A percentile compares a stretch with the other conserved stretches of the same genome.
phyloP scores from a whole-genome alignment of 2,797 vertebrate genomes.

The Anguilla anguilla region DNA sequence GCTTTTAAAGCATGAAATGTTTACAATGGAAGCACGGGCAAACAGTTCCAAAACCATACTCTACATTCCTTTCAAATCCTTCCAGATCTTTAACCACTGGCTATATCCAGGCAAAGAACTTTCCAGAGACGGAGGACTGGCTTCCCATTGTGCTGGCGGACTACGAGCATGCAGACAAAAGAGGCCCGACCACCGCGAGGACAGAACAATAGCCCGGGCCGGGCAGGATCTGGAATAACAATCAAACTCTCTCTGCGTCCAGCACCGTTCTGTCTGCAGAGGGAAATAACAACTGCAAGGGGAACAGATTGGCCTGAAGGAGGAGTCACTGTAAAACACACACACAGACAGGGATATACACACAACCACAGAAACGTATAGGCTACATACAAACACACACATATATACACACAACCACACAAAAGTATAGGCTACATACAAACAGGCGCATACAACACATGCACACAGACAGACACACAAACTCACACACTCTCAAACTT shows the following conservation, averaged over 20 bases:
- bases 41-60: background rate
- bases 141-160: conserved; percentile 17
- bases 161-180: background rate
- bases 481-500: too few relatives aligned
- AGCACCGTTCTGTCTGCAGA: background rate
- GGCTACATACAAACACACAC: background rate
- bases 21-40: background rate
- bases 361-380: background rate
- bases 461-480: too few relatives aligned
- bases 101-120: conserved; percentile 1
- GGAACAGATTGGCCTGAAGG: background rate
- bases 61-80: conserved; percentile 9
- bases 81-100: conserved; percentile 11
- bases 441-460: too few relatives aligned
- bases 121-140: conserved; percentile 5
- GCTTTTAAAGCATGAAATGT: background rate
- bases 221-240: conserved; percentile 10
- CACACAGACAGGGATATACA: too few relatives aligned
- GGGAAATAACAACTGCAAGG: conserved; percentile 10
- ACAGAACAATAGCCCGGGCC: conserved; percentile 1
- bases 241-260: background rate
- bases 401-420: background rate
- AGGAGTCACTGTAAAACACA: background rate
- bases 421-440: background rate
- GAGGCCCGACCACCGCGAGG: background rate